A percentile compares a stretch with the other conserved stretches of the same genome.
phyloP scores from a whole-genome alignment of 2,888 invertebrate species.

The Polymixis flavicincta region DNA sequence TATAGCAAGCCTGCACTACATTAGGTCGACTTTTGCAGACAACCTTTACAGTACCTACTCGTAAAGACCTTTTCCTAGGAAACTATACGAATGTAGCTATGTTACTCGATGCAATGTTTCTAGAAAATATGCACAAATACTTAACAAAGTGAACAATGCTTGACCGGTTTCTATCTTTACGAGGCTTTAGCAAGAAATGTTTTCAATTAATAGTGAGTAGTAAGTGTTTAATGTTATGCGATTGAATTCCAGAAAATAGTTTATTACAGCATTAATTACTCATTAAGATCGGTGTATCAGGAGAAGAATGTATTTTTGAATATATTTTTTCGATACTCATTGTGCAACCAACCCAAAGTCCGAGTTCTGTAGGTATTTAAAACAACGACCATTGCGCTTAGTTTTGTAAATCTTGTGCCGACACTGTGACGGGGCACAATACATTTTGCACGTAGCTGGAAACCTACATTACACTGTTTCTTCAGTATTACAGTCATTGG shows the following conservation, averaged over 20 bases:
- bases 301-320: not conserved
- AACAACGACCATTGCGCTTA: constrained; percentile 35
- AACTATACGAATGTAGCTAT: constrained; percentile 10
- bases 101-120: constrained; percentile 25
- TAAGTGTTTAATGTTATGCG: not conserved
- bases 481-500: constrained; percentile 58
- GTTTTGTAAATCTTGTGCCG: constrained; percentile 42
- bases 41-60: not conserved
- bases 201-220: not conserved
- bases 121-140: constrained; percentile 14
- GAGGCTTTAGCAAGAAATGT: constrained; percentile 1
- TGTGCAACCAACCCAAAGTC: constrained; percentile 14
- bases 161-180: constrained; percentile 2
- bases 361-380: constrained; percentile 48
- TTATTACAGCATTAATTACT: not conserved
- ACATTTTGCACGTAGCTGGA: constrained; percentile 49
- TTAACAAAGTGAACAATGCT: not conserved
- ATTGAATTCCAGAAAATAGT: constrained; percentile 4
- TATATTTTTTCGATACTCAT: not conserved
- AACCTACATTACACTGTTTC: constrained; percentile 35
- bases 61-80: constrained; percentile 8
- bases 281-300: not conserved
- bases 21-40: too few relatives aligned
- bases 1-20: too few relatives aligned
- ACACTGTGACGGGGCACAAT: constrained; percentile 45